Percentiles rank a stretch among this genome's conserved stretches.
Evolutionary conservation across 1,140 invertebrate species (phyloP).

Genomic region (Drosophila ogumai): DNA sequence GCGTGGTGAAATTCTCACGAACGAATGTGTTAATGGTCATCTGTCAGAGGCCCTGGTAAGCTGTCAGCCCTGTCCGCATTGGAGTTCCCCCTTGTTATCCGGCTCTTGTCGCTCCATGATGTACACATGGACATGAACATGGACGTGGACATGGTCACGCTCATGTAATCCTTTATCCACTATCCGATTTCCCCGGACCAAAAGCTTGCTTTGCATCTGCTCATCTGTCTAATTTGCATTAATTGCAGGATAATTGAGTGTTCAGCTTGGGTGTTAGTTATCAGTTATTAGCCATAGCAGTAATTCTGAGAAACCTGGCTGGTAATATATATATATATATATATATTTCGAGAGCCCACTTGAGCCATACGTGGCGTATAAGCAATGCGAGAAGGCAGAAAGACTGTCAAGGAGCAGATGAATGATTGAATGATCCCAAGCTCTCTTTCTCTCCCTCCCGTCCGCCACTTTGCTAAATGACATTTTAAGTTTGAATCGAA

Average conservation of each 20-base stretch:
- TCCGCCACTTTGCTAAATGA: conserved; percentile 53
- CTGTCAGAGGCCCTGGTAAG: conserved; percentile 1
- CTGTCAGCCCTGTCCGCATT: conserved; percentile 1
- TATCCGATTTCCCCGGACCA: background rate
- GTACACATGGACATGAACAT: background rate
- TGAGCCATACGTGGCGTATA: conserved; percentile 37
- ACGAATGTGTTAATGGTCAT: background rate
- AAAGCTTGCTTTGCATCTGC: background rate
- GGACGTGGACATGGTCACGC: background rate
- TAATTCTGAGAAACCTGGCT: no score
- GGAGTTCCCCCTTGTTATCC: conserved; percentile 1
- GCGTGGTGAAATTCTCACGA: no score
- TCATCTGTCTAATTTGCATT: conserved; percentile 44
- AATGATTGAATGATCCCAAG: conserved; percentile 55
- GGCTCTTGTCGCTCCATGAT: background rate
- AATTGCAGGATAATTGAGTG: conserved; percentile 47
- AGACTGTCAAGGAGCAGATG: conserved; percentile 17
- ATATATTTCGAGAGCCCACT: background rate
- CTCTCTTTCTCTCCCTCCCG: background rate
- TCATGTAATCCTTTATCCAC: conserved; percentile 4
- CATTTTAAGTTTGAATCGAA: conserved; percentile 52
- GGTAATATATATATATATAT: background rate
- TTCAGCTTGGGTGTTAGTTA: conserved; percentile 13
- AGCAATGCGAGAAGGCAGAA: background rate
- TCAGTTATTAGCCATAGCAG: background rate